Conservation (phyloP, 2,888 invertebrate genomes). For the Thecocarcelia acutangulata region DNA sequence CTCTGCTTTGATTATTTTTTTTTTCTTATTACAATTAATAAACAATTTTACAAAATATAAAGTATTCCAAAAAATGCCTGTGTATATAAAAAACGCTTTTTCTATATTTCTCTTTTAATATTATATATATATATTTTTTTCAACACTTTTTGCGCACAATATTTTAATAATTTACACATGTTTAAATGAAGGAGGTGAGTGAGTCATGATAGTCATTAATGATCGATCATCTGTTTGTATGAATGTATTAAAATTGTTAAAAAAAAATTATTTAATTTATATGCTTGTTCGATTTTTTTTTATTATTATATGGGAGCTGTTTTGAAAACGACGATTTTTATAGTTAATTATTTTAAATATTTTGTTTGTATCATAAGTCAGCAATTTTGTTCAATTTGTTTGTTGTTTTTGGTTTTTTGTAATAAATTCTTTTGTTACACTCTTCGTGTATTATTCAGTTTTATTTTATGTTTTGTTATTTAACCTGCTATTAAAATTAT, state of each 20-base stretch:
- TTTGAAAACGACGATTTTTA: slow-evolving; percentile 48
- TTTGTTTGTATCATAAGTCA: slow-evolving; percentile 67
- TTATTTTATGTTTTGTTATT: slow-evolving; percentile 26
- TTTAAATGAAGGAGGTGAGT: not conserved
- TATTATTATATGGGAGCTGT: not conserved
- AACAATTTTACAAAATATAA: slow-evolving; percentile 62
- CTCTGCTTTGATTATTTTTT: slow-evolving; percentile 14
- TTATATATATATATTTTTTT: not conserved
- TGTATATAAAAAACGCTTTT: slow-evolving; percentile 52
- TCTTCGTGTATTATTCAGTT: slow-evolving; percentile 9
- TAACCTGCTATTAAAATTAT: slow-evolving; percentile 47
- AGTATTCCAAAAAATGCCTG: slow-evolving; percentile 45
- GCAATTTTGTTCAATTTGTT: slow-evolving; percentile 66
- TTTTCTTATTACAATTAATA: slow-evolving; percentile 18
- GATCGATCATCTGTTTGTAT: too few relatives aligned
- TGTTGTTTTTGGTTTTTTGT: slow-evolving; percentile 39
- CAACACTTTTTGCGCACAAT: slow-evolving; percentile 22
- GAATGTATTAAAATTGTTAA: slow-evolving; percentile 3
- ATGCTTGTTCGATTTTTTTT: too few relatives aligned
- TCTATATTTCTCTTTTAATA: not conserved
- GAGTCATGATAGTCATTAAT: too few relatives aligned
- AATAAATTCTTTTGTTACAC: slow-evolving; percentile 26
- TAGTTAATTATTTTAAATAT: slow-evolving; percentile 33
- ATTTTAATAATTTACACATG: slow-evolving; percentile 50
- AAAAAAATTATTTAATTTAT: too few relatives aligned